Evolutionary conservation across 2,113 vertebrate genomes (phyloP).

Genomic region (Isurus oxyrinchus): DNA sequence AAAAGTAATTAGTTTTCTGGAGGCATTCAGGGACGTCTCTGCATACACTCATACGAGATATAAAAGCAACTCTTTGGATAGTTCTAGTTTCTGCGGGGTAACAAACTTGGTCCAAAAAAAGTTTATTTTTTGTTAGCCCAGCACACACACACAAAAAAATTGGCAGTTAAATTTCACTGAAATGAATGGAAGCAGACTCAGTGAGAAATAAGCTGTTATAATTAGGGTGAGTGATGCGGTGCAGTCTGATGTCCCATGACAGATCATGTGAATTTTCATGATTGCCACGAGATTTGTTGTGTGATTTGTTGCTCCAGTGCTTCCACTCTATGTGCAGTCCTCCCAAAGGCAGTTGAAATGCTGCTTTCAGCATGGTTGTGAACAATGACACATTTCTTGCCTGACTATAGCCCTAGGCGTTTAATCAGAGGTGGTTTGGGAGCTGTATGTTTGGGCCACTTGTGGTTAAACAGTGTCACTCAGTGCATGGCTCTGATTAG

Average conservation of each 20-base stretch:
- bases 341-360: not conserved
- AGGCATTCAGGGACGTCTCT: not conserved
- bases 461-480: not conserved
- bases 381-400: not conserved
- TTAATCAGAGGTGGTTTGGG: not conserved
- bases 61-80: not conserved
- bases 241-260: not conserved
- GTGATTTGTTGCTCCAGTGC: not conserved
- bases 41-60: not conserved
- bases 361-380: not conserved
- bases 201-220: not conserved
- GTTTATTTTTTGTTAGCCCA: not conserved
- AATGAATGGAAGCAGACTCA: not conserved
- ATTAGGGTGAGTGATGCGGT: not conserved
- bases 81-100: not conserved
- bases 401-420: not conserved
- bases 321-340: not conserved
- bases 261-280: slow-evolving; percentile 2
- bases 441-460: not conserved
- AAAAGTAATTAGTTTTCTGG: not conserved
- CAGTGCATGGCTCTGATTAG: not conserved
- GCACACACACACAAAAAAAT: not conserved
- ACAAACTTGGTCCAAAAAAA: too few relatives aligned
- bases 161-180: not conserved
- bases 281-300: not conserved